Conservation (phyloP, 1,140 invertebrate species). For the Lasioglossum albipes region DNA sequence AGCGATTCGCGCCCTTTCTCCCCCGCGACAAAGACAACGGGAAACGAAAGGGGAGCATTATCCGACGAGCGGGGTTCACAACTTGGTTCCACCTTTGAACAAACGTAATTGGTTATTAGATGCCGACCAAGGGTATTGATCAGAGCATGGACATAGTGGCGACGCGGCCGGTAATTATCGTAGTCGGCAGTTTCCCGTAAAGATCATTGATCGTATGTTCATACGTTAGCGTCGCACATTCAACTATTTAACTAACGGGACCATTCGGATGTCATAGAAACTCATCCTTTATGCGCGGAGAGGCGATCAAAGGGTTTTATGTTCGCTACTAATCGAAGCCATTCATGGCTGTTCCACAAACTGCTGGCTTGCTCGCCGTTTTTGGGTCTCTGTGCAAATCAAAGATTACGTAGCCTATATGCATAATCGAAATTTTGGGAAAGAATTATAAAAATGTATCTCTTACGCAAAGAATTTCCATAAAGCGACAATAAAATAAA, state of each 20-base stretch:
- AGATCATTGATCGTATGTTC: conserved; percentile 29
- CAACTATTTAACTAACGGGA: conserved; percentile 19
- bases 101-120: conserved; percentile 54
- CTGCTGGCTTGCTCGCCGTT: too few species aligned
- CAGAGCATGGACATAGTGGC: conserved; percentile 7
- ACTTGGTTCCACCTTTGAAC: conserved; percentile 20
- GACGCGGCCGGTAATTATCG: conserved; percentile 47
- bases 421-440: too few species aligned
- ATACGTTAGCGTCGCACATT: neutral
- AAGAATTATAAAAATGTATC: too few species aligned
- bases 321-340: too few species aligned
- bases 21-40: neutral
- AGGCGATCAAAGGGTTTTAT: too few species aligned
- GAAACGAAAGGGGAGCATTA: neutral
- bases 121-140: conserved; percentile 36
- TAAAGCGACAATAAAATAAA: too few species aligned
- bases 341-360: too few species aligned
- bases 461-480: too few species aligned
- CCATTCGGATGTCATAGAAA: neutral
- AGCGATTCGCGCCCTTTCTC: neutral
- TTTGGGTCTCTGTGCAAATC: too few species aligned
- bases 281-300: neutral
- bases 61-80: conserved; percentile 17
- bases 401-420: too few species aligned
- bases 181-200: conserved; percentile 44